phyloP scores from a whole-genome alignment of 2,888 invertebrate species.

The Uropetala carovei region DNA sequence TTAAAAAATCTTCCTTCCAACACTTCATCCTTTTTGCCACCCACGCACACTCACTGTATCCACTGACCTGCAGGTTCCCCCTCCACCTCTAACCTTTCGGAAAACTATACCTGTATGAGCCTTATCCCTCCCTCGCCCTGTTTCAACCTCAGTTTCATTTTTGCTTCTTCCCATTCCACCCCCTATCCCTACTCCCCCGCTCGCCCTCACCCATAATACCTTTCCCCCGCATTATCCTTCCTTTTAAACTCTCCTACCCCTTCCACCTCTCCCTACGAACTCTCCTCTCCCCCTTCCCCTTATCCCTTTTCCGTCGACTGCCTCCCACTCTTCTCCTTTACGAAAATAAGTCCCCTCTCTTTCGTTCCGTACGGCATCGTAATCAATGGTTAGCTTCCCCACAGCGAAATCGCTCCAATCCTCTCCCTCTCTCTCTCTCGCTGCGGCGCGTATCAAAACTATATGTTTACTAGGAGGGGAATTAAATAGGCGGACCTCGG shows the following conservation, averaged over 20 bases:
- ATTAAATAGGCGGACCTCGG: slow-evolving; percentile 24
- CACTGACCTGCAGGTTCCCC: neutral
- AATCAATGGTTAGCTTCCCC: slow-evolving; percentile 58
- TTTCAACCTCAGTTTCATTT: neutral
- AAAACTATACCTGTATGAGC: neutral
- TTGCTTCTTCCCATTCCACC: neutral
- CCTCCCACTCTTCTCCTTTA: too few relatives aligned
- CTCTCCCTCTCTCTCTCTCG: neutral
- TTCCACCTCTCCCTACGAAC: neutral
- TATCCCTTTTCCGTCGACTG: neutral
- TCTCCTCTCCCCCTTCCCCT: neutral
- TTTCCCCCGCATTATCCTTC: neutral
- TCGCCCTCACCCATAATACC: neutral
- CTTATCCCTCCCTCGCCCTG: neutral
- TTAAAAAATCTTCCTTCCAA: neutral
- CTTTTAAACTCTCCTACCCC: neutral
- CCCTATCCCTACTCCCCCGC: neutral
- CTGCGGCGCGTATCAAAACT: slow-evolving; percentile 34
- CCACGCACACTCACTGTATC: slow-evolving; percentile 19
- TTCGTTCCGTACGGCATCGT: neutral
- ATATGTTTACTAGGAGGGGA: slow-evolving; percentile 3
- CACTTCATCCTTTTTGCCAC: neutral
- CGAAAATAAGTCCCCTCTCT: neutral
- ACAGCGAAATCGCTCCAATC: slow-evolving; percentile 46
- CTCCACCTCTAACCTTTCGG: neutral